Evolutionary conservation across 2,797 vertebrate genomes (phyloP), one percentile per base, ranked within the genome.

Genomic region (Sebastes trivittatus): DNA sequence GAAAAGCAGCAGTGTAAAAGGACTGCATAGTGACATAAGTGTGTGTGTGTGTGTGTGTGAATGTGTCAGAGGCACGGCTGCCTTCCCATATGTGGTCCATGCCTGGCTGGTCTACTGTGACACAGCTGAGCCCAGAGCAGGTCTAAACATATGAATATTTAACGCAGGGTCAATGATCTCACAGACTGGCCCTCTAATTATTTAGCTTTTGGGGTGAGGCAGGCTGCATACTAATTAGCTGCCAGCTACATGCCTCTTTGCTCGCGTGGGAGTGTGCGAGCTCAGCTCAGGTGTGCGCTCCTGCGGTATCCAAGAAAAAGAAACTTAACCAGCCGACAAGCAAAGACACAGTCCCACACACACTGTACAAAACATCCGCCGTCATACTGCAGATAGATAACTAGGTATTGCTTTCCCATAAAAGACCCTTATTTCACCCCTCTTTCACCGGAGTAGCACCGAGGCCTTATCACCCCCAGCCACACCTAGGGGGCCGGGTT

Each of bases 61-160:
- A 86, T 82, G 90, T 95, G 95, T 96, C 93, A 95, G 88, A 88
- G 84, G 80, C 76, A 84, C 89, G 89, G 93, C 90, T 93, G 91
- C 86, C 89, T 91, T 95, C 93, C 94, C 94, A 95, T 95, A 95
- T 96, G 95, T 94, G 96, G 93, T 87, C 93, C 94, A 95, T 93
- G 94, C 93, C 94, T 94, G 94, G 91, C 94, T 94, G 93, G 94
- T 95, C 94, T 94, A 94, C 94, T 95, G 95, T 96, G 95, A 96
- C 95, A 95, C 91, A 93, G 92, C 92, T 93, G 93, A 94, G 92
- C 94, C 95, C 91, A 94, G 94, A 94, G 92, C 93, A 95, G 93
- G 93, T 95, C 95, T 94, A 96, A 95, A 96, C 95, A 96, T 95
- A 96, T 96, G 96, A 96, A 96, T 96, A 96, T 96, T 96, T 95